Percentiles rank a stretch among this genome's conserved stretches.
These are phyloP conservation scores for Melanotaenia boesemani DNA, from an alignment of 2,797 vertebrate genomes.

Conservation along the genomic window DNA sequence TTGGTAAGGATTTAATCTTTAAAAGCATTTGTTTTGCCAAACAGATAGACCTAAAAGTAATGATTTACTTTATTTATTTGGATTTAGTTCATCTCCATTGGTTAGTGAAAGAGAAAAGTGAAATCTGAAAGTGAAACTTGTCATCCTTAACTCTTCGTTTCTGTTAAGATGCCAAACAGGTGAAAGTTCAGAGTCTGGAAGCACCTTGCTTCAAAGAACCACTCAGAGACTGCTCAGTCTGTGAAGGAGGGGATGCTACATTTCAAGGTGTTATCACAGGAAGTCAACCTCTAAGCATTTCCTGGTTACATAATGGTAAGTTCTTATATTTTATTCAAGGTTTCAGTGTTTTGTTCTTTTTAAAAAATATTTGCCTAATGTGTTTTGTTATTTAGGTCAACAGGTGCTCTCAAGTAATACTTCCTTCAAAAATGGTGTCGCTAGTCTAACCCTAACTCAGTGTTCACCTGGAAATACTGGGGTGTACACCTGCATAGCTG, in stretches of 20 bases:
- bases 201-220: constrained; percentile 47
- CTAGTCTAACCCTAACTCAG: constrained; percentile 29
- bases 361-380: neutral
- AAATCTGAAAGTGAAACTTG: neutral
- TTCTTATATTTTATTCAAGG: neutral
- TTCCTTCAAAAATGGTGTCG: constrained; percentile 47
- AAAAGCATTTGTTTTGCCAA: neutral
- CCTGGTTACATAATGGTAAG: constrained; percentile 74
- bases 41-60: neutral
- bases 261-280: constrained; percentile 70
- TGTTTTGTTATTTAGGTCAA: constrained; percentile 41
- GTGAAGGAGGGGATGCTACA: constrained; percentile 57
- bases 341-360: neutral
- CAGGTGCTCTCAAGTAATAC: constrained; percentile 17
- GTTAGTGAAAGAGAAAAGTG: neutral
- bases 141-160: constrained; percentile 13
- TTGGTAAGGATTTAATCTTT: neutral
- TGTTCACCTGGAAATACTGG: constrained; percentile 49
- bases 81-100: neutral
- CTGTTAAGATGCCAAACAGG: constrained; percentile 45
- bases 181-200: constrained; percentile 6
- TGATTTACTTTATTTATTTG: neutral
- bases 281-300: constrained; percentile 59
- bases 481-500: constrained; percentile 54
- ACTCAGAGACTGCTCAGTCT: constrained; percentile 30